These are phyloP conservation scores for Eurytoma adleriae DNA, from an alignment of 2,888 invertebrate species.

Conservation along the genomic window DNA sequence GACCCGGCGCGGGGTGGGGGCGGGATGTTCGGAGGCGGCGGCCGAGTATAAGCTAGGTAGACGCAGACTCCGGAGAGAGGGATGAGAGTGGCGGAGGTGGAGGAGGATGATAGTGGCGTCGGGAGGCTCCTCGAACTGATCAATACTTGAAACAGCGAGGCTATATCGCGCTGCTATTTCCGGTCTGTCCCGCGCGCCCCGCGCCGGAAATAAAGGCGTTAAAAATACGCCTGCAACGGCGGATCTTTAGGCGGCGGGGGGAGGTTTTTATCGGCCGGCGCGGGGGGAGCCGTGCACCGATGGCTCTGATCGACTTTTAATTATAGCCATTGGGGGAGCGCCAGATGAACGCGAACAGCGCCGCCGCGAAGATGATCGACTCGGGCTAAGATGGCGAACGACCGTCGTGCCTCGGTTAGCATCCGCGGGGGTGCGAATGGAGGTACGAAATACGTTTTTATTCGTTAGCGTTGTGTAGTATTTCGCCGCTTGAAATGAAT, in stretches of 20 bases:
- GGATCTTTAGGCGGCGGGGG: constrained; percentile 10
- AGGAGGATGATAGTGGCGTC: constrained; percentile 35
- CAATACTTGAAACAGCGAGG: constrained; percentile 75
- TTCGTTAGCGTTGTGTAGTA: too few species aligned
- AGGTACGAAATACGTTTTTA: neutral
- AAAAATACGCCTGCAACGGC: constrained; percentile 48
- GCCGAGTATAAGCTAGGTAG: neutral
- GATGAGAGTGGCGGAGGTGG: constrained; percentile 43
- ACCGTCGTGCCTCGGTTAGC: too few species aligned
- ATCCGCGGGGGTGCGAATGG: too few species aligned
- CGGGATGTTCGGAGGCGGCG: neutral
- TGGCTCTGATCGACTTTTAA: constrained; percentile 72
- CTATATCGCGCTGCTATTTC: constrained; percentile 59
- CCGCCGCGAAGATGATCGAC: constrained; percentile 33
- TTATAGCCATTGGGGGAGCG: constrained; percentile 62
- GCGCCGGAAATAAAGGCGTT: constrained; percentile 57
- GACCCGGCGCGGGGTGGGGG: too few species aligned
- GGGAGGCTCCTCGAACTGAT: constrained; percentile 74
- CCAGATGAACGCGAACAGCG: constrained; percentile 40
- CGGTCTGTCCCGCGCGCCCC: constrained; percentile 56
- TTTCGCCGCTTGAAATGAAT: too few species aligned
- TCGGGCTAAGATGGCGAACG: constrained; percentile 32
- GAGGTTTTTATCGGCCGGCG: constrained; percentile 56
- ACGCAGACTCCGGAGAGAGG: neutral
- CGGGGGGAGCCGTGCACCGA: constrained; percentile 44